Percentiles rank a stretch among this genome's conserved stretches.
Evolutionary conservation across 2,797 vertebrate species (phyloP).

Genomic region (Centroberyx gerrardi): DNA sequence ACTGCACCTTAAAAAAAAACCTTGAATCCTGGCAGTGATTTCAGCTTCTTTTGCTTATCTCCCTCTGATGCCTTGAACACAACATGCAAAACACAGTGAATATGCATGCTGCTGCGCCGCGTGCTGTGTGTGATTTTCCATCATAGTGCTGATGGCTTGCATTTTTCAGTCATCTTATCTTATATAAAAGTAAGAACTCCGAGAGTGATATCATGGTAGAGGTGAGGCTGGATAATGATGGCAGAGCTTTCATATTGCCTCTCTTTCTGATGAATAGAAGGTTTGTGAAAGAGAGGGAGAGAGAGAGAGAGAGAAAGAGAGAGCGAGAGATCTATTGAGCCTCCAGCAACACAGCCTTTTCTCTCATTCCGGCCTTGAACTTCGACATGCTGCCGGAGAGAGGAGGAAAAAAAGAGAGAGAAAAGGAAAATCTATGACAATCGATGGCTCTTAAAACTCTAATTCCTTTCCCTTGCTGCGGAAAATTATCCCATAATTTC

Average conservation of each 20-base stretch:
- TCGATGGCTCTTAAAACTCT: slow-evolving; percentile 33
- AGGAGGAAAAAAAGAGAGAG: not conserved
- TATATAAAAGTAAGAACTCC: slow-evolving; percentile 2
- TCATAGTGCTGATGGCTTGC: not conserved
- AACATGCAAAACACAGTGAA: not conserved
- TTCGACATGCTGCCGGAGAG: slow-evolving; percentile 19
- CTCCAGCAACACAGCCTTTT: slow-evolving; percentile 5
- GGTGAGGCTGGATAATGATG: not conserved
- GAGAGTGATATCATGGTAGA: not conserved
- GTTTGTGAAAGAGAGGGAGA: not conserved
- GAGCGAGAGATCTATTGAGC: not conserved
- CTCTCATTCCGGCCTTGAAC: slow-evolving; percentile 40
- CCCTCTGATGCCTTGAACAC: not conserved
- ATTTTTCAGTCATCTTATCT: not conserved
- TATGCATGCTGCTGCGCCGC: not conserved
- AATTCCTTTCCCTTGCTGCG: slow-evolving; percentile 21
- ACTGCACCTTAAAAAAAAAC: no score
- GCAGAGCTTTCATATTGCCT: slow-evolving; percentile 12
- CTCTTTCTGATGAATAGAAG: slow-evolving; percentile 10
- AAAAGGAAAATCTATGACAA: slow-evolving; percentile 34
- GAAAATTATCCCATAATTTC: slow-evolving; percentile 39
- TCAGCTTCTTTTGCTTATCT: not conserved
- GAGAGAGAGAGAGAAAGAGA: slow-evolving; percentile 5
- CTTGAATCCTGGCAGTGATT: not conserved
- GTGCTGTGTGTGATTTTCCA: not conserved